Conservation (phyloP, 2,113 vertebrate species). For the Oryctolagus cuniculus region mOryCun1.1 NC_091445.1:17523001-17523500, state of each 20-base stretch:
- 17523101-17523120: background rate
- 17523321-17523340: conserved; percentile 15
- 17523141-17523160: background rate
- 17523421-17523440: background rate
- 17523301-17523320: background rate
- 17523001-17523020: too few species aligned
- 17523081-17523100: too few species aligned
- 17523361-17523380: background rate
- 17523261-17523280: background rate
- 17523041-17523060: too few species aligned
- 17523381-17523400: background rate
- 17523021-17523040: too few species aligned
- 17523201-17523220: background rate
- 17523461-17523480: conserved; percentile 35
- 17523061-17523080: too few species aligned
- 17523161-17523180: background rate
- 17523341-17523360: conserved; percentile 28
- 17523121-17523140: background rate
- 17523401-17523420: background rate
- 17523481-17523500: background rate
- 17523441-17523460: background rate
- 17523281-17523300: background rate
- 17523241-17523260: conserved; percentile 19
- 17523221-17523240: conserved; percentile 19
- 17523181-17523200: background rate